Evolutionary conservation across 2,113 vertebrate species (phyloP), one percentile per base, ranked within the genome.

Genomic region (Notarius lentiginosus): DNA sequence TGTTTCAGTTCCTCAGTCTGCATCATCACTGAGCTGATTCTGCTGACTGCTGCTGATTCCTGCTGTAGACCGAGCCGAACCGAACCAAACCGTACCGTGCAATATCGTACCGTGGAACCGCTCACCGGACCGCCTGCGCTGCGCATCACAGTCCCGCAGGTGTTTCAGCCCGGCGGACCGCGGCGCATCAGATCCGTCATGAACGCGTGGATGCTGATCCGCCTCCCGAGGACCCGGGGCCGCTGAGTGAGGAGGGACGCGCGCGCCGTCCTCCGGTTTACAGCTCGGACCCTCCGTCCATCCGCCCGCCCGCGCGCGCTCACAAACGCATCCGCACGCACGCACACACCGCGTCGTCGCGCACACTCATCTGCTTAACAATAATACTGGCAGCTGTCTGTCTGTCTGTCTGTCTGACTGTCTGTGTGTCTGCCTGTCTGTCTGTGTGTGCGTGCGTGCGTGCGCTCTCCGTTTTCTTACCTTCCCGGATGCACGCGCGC

Each of bases 401-500:
- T 79, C 30, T 30, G 79, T 56, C 61, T 17, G 30, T 81, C 56
- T 17, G 30, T 81, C 56, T 58, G 53, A n/a, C n/a, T n/a, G n/a
- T n/a, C n/a, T 79, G 53, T 30, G 75, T 77, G 75, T n/a, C n/a
- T n/a, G n/a, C n/a, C n/a, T n/a, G 79, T 56, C 60, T 17, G 30
- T 81, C 56, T 58, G 53, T 79, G 53, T 30, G 75, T 77, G 75
- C 27, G 76, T 79, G 73, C 53, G 73, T 55, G 75, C 27, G 76
- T 73, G 34, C 49, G 34, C 5, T 5, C 27, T n/a, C 30, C 75
- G 51, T n/a, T 41, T 79, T 77, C 83, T 84, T 84, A 84, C 83
- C 83, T 84, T 75, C 53, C 49, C 68, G 53, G 20, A n/a, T 75
- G 83, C 83, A 84, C 68, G 70, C 68, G 83, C 83, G 83, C 83